phyloP scores from a whole-genome alignment of 1,140 invertebrate species.

The Luehdorfia chinensis region DNA sequence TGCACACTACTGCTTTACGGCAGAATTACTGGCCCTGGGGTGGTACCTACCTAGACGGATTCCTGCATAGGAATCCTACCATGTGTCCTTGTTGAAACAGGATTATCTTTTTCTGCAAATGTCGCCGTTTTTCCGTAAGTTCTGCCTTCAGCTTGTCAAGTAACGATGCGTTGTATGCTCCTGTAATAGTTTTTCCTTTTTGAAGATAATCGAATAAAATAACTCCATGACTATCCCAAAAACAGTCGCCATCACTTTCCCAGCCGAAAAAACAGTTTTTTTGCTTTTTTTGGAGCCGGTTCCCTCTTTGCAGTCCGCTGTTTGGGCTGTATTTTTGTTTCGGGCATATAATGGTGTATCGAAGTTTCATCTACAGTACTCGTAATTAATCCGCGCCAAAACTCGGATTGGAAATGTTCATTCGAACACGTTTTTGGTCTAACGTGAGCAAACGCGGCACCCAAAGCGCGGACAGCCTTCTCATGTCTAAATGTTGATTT shows the following conservation, averaged over 20 bases:
- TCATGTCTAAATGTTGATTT: slow-evolving; percentile 32
- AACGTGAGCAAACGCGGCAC: slow-evolving; percentile 29
- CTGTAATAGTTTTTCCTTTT: background rate
- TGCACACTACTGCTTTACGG: too few species aligned
- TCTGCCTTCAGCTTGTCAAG: background rate
- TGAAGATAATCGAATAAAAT: background rate
- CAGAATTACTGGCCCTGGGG: too few species aligned
- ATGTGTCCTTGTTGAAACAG: slow-evolving; percentile 7
- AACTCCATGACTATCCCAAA: background rate
- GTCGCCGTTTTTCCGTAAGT: background rate
- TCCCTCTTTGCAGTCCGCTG: slow-evolving; percentile 24
- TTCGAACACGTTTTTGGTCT: slow-evolving; percentile 33
- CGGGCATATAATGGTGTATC: slow-evolving; percentile 32
- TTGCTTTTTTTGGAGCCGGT: slow-evolving; percentile 2
- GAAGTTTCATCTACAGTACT: slow-evolving; percentile 51
- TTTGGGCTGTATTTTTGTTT: slow-evolving; percentile 42
- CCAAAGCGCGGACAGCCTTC: slow-evolving; percentile 26
- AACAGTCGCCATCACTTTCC: too few species aligned
- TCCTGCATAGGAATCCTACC: too few species aligned
- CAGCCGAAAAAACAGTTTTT: background rate
- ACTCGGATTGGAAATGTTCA: slow-evolving; percentile 32
- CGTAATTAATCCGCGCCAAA: slow-evolving; percentile 35
- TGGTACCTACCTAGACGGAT: too few species aligned
- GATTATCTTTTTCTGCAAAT: too few species aligned
- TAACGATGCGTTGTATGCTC: background rate